Conservation (phyloP, 2,888 invertebrate species). For the Nasonia oneida region DNA sequence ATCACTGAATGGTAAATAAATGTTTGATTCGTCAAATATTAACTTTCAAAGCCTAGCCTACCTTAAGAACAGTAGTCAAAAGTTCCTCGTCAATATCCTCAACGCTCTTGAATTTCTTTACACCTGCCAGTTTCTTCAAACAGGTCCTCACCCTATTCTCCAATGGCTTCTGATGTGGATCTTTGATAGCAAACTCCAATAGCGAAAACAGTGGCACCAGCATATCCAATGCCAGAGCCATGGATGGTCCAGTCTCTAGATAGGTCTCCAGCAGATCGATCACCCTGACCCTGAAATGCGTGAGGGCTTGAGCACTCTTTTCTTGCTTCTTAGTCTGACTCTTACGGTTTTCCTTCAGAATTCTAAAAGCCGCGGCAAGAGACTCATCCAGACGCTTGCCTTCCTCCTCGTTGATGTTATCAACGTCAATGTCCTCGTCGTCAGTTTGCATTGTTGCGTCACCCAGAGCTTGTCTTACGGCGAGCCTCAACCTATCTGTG, state of each 20-base stretch:
- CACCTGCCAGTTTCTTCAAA: slow-evolving; percentile 82
- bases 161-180: slow-evolving; percentile 85
- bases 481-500: slow-evolving; percentile 86
- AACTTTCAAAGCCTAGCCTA: not conserved
- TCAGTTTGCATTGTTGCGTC: slow-evolving; percentile 83
- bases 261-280: slow-evolving; percentile 88
- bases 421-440: slow-evolving; percentile 86
- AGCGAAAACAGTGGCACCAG: slow-evolving; percentile 85
- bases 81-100: slow-evolving; percentile 81
- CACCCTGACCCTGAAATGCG: slow-evolving; percentile 88
- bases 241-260: slow-evolving; percentile 85
- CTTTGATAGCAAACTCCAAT: slow-evolving; percentile 86
- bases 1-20: not conserved
- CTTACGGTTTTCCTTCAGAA: slow-evolving; percentile 78
- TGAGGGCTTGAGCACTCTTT: slow-evolving; percentile 84
- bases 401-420: slow-evolving; percentile 88
- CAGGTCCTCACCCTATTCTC: slow-evolving; percentile 83
- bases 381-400: slow-evolving; percentile 87
- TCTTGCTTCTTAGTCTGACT: slow-evolving; percentile 79
- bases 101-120: slow-evolving; percentile 83
- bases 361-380: slow-evolving; percentile 87
- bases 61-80: slow-evolving; percentile 80
- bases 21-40: not conserved
- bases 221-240: slow-evolving; percentile 86
- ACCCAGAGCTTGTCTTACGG: slow-evolving; percentile 86